Evolutionary conservation across 2,888 invertebrate species (phyloP).

Genomic region (Meghimatium bilineatum): DNA sequence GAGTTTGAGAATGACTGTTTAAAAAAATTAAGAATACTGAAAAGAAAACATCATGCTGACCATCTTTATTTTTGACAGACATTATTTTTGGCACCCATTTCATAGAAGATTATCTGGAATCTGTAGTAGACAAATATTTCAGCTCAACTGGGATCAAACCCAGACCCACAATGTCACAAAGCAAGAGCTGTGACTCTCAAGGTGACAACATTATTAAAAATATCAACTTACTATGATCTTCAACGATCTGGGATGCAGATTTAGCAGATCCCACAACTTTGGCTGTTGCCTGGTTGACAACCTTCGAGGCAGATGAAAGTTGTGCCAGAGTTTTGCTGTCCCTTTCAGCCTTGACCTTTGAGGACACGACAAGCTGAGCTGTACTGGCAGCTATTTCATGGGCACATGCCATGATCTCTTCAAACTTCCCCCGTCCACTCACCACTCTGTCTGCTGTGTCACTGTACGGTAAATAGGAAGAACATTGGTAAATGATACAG

Average conservation of each 20-base stretch:
- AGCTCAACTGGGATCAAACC: no score
- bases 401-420: constrained; percentile 95
- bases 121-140: no score
- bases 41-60: no score
- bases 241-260: constrained; percentile 89
- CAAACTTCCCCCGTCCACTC: constrained; percentile 87
- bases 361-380: constrained; percentile 97
- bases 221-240: constrained; percentile 87
- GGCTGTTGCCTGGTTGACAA: constrained; percentile 93
- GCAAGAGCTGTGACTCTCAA: no score
- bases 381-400: constrained; percentile 97
- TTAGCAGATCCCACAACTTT: constrained; percentile 95
- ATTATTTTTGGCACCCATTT: no score
- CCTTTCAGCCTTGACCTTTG: constrained; percentile 93
- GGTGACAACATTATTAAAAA: no score
- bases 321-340: constrained; percentile 87
- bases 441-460: constrained; percentile 95
- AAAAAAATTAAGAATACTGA: no score
- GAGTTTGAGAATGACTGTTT: no score
- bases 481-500: no score
- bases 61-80: no score
- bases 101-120: no score
- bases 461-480: constrained; percentile 79
- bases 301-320: constrained; percentile 89
- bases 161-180: no score